A percentile compares a stretch with the other conserved stretches of the same genome.
phyloP scores from a whole-genome alignment of 2,888 invertebrate genomes.

The Willowsia nigromaculata region DNA sequence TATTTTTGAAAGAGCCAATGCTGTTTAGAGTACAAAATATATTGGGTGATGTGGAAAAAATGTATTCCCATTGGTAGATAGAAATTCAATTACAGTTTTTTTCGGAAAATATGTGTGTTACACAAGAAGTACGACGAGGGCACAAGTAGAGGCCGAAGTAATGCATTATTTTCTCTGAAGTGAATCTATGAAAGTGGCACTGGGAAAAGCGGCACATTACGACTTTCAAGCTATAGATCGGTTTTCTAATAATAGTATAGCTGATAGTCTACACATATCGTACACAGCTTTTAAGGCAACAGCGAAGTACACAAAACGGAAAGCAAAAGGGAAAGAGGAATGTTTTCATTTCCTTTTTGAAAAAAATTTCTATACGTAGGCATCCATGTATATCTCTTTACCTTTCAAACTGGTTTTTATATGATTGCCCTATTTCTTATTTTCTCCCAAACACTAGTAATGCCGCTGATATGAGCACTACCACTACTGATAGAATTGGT shows the following conservation, averaged over 20 bases:
- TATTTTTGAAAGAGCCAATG: slow-evolving; percentile 8
- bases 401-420: neutral
- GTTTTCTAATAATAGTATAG: neutral
- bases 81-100: slow-evolving; percentile 57
- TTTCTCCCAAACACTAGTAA: neutral
- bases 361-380: neutral
- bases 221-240: neutral
- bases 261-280: neutral
- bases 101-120: neutral
- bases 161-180: neutral
- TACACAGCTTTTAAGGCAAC: neutral
- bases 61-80: slow-evolving; percentile 27
- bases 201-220: neutral
- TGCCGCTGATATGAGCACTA: neutral
- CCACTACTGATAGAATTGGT: neutral
- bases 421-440: neutral
- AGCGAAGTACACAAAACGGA: neutral
- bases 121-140: neutral
- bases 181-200: neutral
- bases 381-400: neutral
- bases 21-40: no score
- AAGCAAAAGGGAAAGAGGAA: neutral
- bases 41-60: neutral
- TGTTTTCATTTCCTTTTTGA: slow-evolving; percentile 16
- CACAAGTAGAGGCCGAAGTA: neutral